Base-by-base conservation (phyloP, 1,140 invertebrate species). In the Colletes latitarsis region DNA sequence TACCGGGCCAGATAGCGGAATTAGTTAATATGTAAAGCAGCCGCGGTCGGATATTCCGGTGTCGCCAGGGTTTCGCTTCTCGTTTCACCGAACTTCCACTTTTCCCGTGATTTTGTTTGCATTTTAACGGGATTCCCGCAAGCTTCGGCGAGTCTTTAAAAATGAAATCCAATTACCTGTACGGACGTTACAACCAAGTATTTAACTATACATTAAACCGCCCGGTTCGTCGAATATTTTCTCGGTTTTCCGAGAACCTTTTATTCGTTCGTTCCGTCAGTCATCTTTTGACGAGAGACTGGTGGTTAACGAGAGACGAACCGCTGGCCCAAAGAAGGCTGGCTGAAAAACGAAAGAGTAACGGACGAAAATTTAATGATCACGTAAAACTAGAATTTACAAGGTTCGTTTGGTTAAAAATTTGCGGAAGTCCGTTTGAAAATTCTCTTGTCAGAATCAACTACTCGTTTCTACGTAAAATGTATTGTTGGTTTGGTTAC, bases 11-110 rank as follows among this genome's bases (percentile, higher is more conserved):
- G 76, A 86, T 77, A 79, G 78, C 49, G 66, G 68, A 86, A 85
- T 86, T 86, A 86, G 83, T 86, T 86, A 86, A 86, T 86, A 86
- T 85, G 84, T 85, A 85, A 85, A 86, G 73, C 79, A 85, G 83
- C 21, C 64, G 55, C 19, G 55, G 60, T 46, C 70, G 52, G 73
- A 77, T 84, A 82, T 86, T 72, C 69, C 69, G 19, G 67, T 85
- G 78, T 73, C 83, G 77, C 43, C n/a, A 12, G 17, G 41, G 52
- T 77, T 73, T 52, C 60, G 66, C 78, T 60, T 60, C 58, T 69
- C 75, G 15, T 46, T 58, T 41, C 9, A 70, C 63, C n/a, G 10
- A 12, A 12, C 9, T 41, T 21, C 43, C 21, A 17, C 17, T 60
- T 41, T 69, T 55, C 14, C 64, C 49, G 57, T 55, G 70, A 72